phyloP scores from a whole-genome alignment of 2,888 invertebrate species.

The Nomada fucata region DNA sequence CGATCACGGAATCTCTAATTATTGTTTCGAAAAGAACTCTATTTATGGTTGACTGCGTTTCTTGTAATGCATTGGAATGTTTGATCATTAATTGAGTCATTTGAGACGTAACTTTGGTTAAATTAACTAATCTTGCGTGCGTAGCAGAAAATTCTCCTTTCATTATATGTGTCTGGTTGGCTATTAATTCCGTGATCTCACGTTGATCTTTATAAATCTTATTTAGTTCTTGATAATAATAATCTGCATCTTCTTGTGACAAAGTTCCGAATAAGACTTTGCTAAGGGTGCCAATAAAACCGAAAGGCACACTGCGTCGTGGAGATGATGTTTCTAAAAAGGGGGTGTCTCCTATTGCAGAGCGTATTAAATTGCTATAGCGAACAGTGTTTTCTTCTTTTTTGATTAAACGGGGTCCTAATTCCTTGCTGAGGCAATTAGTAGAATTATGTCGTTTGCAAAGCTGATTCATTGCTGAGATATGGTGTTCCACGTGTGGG shows the following conservation, averaged over 20 bases:
- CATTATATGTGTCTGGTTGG: neutral
- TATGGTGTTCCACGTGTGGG: neutral
- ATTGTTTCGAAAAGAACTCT: neutral
- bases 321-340: too few relatives aligned
- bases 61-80: too few relatives aligned
- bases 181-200: neutral
- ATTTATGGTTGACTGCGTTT: too few relatives aligned
- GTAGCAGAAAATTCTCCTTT: neutral
- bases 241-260: neutral
- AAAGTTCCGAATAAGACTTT: conserved; percentile 1
- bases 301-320: too few relatives aligned
- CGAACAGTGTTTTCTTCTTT: too few relatives aligned
- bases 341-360: too few relatives aligned
- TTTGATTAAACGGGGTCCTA: neutral
- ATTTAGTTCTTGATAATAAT: neutral
- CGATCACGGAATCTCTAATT: neutral
- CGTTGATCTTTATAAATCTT: neutral
- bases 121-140: neutral
- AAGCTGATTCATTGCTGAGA: neutral
- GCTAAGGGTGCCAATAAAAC: neutral
- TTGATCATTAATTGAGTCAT: too few relatives aligned
- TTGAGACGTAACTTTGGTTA: neutral
- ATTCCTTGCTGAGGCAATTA: neutral
- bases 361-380: too few relatives aligned
- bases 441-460: neutral